Evolutionary conservation across 2,797 vertebrate genomes (phyloP).

Genomic region (Leucoraja ocellata): DNA sequence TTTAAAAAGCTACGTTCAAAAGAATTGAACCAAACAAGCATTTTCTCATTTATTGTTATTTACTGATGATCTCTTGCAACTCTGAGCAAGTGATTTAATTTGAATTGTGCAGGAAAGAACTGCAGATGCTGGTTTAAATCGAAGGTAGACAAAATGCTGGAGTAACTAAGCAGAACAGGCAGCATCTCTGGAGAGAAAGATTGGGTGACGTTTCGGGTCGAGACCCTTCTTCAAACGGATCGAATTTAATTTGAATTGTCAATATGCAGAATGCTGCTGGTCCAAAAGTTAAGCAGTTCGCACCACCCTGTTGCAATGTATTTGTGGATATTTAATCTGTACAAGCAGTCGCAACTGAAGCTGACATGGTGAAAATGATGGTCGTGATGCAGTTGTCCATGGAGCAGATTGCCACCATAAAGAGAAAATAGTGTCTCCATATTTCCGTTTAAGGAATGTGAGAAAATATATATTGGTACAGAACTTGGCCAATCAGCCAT

Average conservation of each 20-base stretch:
- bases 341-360: not conserved
- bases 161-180: too few relatives aligned
- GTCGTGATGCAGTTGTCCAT: too few relatives aligned
- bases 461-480: not conserved
- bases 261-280: not conserved
- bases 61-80: not conserved
- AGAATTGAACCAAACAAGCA: not conserved
- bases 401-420: not conserved
- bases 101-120: too few relatives aligned
- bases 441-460: constrained; percentile 23
- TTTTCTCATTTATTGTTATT: not conserved
- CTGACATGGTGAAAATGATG: not conserved
- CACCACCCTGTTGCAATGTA: not conserved
- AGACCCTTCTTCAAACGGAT: too few relatives aligned
- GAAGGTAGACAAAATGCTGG: too few relatives aligned
- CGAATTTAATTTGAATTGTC: not conserved
- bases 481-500: not conserved
- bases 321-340: not conserved
- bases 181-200: too few relatives aligned
- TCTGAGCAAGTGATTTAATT: not conserved
- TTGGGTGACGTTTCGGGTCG: too few relatives aligned
- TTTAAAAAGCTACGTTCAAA: not conserved
- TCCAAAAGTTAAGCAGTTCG: not conserved
- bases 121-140: too few relatives aligned
- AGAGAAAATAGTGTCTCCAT: constrained; percentile 5